These are phyloP conservation scores for Limnephilus rhombicus DNA, from an alignment of 2,888 invertebrate species.

Conservation along the genomic window DNA sequence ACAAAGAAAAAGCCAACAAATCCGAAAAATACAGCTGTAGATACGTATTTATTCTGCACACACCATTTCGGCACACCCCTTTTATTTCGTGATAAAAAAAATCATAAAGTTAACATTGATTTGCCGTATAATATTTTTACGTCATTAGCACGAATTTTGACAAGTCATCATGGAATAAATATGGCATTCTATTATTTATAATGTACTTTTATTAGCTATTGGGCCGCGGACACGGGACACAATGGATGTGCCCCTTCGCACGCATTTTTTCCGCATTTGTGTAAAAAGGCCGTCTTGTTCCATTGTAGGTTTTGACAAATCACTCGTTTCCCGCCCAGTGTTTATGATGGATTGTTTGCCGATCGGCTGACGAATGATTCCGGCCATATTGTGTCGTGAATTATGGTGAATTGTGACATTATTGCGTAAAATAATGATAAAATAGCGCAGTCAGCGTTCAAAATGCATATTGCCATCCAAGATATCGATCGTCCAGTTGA, in stretches of 20 bases:
- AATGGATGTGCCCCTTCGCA: not conserved
- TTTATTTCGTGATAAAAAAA: not conserved
- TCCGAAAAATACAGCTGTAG: too few species aligned
- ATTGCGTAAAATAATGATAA: constrained; percentile 7
- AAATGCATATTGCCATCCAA: not conserved
- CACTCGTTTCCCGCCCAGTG: not conserved
- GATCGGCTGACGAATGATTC: not conserved
- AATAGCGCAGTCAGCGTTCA: not conserved
- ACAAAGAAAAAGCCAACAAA: too few species aligned
- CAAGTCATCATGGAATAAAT: not conserved
- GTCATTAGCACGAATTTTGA: not conserved
- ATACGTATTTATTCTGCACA: not conserved
- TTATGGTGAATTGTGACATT: not conserved
- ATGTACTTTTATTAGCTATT: not conserved
- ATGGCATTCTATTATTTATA: not conserved
- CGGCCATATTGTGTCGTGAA: not conserved
- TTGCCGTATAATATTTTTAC: not conserved
- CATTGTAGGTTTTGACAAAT: not conserved
- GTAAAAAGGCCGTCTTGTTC: constrained; percentile 18
- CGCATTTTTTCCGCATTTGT: constrained; percentile 36
- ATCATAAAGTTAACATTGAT: not conserved
- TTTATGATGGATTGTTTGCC: not conserved
- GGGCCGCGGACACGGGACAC: not conserved
- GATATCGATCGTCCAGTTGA: not conserved
- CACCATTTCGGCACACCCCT: not conserved